Base-by-base conservation (phyloP, 2,113 vertebrate species). In the Charadrius vociferus region DNA sequence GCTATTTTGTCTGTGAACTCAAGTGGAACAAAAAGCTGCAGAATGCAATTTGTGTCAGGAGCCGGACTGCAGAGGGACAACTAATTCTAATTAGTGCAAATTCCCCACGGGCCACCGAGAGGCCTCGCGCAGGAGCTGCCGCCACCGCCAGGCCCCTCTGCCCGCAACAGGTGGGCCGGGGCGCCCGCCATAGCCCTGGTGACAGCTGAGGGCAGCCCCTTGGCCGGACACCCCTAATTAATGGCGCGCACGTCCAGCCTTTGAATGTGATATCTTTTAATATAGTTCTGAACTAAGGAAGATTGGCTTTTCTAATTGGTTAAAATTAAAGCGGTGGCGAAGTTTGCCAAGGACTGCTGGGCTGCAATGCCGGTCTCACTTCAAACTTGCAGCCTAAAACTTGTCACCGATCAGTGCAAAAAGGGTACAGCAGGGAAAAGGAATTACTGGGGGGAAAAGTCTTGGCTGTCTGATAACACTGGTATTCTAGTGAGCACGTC, bases 1-100 rank as follows among this genome's bases (percentile, higher is more conserved):
- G 98, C 98, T 98, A 98, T 98, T 99, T 98, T 98, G 98, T 98
- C 97, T 98, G 98, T 98, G 98, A 99, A 98, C 96, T 98, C 98
- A 97, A 98, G 98, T 98, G 98, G 98, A 99, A 99, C 98, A 98
- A 98, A 98, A 98, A 98, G 98, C 98, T 98, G 97, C 98, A 98
- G 98, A 98, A 98, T 98, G 98, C 98, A 98, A 98, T 98, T 99
- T 98, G 98, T 99, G 98, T 98, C 98, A 98, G 98, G 97, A 98
- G 98, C 98, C 56, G 93, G 98, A 98, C 98, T 98, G 98, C 96
- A 24, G 98, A 98, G 98, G 98, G 98, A 98, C 98, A 98, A 98
- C 98, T 99, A 98, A 98, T 98, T 98, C 98, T 98, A 98, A 98
- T 99, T 98, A 98, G 98, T 95, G 98, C 96, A 86, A 98, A 98